phyloP scores from a whole-genome alignment of 2,113 vertebrate species.

The Grus americana region DNA sequence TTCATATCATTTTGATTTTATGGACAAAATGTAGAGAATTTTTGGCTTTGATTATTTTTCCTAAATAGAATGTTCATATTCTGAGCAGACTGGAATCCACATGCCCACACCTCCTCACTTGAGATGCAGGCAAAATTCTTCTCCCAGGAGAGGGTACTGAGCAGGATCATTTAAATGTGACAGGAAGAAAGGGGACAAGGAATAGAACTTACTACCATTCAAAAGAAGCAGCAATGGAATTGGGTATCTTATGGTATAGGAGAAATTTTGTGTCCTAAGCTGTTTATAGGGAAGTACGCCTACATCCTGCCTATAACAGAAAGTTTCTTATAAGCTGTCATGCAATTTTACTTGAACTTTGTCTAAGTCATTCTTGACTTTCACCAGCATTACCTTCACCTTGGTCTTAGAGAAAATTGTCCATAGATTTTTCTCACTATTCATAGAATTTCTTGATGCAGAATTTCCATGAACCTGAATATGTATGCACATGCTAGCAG shows the following conservation, averaged over 20 bases:
- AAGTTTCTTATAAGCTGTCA: not conserved
- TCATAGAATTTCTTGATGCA: not conserved
- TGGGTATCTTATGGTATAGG: rapidly evolving
- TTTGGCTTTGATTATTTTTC: not conserved
- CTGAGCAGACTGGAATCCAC: not conserved
- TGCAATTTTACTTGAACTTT: not conserved
- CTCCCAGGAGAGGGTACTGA: not conserved
- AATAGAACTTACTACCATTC: not conserved
- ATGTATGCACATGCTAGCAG: not conserved
- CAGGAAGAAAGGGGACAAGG: not conserved
- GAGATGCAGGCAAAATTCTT: not conserved
- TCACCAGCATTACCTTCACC: not conserved
- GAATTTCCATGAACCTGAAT: not conserved
- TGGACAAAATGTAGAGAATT: rapidly evolving
- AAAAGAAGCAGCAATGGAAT: not conserved
- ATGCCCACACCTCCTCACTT: not conserved
- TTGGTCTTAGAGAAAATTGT: not conserved
- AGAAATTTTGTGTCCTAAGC: not conserved
- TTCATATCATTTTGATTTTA: not conserved
- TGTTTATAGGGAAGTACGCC: not conserved
- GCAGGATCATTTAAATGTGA: not conserved
- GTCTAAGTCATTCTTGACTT: not conserved
- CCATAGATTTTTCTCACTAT: not conserved
- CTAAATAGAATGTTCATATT: not conserved
- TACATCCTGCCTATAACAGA: not conserved